Evolutionary conservation across 2,797 vertebrate species (phyloP).

Genomic region (Parambassis ranga): DNA sequence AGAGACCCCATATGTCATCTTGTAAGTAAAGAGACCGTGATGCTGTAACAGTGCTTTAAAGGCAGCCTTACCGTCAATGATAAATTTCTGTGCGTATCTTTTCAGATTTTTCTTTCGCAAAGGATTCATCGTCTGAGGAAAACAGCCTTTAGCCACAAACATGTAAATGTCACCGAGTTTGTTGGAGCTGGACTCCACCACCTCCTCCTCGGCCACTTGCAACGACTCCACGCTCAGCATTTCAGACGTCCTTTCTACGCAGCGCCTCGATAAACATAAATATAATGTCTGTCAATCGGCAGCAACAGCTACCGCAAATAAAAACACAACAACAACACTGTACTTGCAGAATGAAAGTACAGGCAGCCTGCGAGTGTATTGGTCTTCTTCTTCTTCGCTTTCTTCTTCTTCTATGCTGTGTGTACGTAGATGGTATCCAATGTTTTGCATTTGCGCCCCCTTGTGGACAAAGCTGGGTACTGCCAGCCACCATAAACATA

Average conservation of each 20-base stretch:
- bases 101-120: conserved; percentile 88
- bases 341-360: neutral
- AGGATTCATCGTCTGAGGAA: conserved; percentile 85
- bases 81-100: conserved; percentile 89
- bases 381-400: too few species aligned
- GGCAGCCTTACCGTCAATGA: conserved; percentile 79
- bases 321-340: neutral
- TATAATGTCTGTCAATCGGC: neutral
- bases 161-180: conserved; percentile 87
- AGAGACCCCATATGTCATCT: too few species aligned
- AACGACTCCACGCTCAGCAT: conserved; percentile 83
- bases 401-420: too few species aligned
- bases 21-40: neutral
- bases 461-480: too few species aligned
- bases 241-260: neutral
- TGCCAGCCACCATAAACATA: too few species aligned
- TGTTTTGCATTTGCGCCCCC: too few species aligned
- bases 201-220: conserved; percentile 88
- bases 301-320: neutral
- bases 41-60: neutral
- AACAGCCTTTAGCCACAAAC: conserved; percentile 86
- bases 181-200: conserved; percentile 79
- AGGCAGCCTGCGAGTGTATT: too few species aligned
- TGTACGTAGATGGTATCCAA: too few species aligned
- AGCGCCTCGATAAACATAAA: neutral